Conservation (phyloP, 2,113 vertebrate species). For the Arothron firmamentum region DNA sequence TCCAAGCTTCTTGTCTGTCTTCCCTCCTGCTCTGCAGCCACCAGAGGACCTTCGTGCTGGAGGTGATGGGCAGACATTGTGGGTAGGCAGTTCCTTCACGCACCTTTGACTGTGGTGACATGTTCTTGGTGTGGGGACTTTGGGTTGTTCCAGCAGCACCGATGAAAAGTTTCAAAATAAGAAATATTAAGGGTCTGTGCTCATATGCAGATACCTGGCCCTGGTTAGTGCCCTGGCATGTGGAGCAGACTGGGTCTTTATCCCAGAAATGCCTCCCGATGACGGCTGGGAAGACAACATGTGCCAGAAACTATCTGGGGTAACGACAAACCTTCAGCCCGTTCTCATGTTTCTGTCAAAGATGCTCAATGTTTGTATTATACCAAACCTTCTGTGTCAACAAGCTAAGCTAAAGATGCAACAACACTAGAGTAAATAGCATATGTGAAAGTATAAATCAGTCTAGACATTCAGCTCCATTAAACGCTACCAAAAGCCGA, state of each 20-base stretch:
- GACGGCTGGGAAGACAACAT: slow-evolving; percentile 92
- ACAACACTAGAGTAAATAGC: too few species aligned
- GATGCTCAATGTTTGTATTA: not conserved
- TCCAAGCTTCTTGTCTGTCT: not conserved
- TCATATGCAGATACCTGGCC: slow-evolving; percentile 83
- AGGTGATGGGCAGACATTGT: slow-evolving; percentile 94
- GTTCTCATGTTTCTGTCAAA: too few species aligned
- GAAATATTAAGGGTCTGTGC: not conserved
- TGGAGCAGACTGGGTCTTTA: slow-evolving; percentile 95
- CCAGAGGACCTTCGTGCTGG: slow-evolving; percentile 80
- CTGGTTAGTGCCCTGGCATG: slow-evolving; percentile 92
- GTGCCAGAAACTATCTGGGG: slow-evolving; percentile 83
- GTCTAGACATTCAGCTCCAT: too few species aligned
- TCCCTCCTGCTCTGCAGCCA: not conserved
- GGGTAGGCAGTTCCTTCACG: slow-evolving; percentile 73
- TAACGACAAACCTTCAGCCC: slow-evolving; percentile 23
- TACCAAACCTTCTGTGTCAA: not conserved
- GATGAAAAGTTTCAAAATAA: too few species aligned
- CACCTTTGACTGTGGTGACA: not conserved
- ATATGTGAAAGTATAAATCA: too few species aligned
- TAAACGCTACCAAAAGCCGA: not conserved
- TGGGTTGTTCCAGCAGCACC: not conserved
- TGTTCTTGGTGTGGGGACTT: not conserved
- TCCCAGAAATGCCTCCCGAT: slow-evolving; percentile 92
- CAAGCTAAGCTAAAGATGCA: not conserved